Conservation (phyloP, 2,888 invertebrate species). For the Machimus atricapillus region DNA sequence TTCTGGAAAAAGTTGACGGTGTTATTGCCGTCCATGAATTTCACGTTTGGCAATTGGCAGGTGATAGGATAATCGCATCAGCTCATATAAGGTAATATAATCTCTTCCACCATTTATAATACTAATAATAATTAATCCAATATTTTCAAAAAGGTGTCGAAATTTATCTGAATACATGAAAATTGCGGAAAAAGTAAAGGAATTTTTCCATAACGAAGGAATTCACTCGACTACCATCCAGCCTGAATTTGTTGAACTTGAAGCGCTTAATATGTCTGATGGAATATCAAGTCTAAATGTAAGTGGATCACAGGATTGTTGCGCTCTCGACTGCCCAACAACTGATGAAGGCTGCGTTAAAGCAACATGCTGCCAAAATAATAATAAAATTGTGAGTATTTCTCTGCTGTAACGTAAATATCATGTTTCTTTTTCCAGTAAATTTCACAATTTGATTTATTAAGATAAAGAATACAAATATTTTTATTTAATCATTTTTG, state of each 20-base stretch:
- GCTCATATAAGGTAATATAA: constrained; percentile 85
- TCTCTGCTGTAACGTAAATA: neutral
- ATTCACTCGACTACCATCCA: constrained; percentile 99
- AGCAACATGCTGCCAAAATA: constrained; percentile 79
- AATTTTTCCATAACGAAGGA: constrained; percentile 97
- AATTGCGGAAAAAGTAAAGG: constrained; percentile 94
- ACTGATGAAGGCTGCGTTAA: constrained; percentile 82
- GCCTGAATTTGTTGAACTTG: constrained; percentile 93
- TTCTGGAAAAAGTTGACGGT: constrained; percentile 90
- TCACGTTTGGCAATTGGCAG: constrained; percentile 98
- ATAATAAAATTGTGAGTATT: constrained; percentile 58
- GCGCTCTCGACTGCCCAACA: constrained; percentile 87
- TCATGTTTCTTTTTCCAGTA: neutral
- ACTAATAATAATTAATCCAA: neutral
- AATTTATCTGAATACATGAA: constrained; percentile 97
- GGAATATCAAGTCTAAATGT: constrained; percentile 63
- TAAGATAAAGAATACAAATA: neutral
- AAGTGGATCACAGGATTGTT: constrained; percentile 68
- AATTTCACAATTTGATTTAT: neutral
- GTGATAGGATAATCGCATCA: constrained; percentile 95
- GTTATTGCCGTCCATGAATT: constrained; percentile 97
- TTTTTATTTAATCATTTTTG: neutral
- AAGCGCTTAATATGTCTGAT: constrained; percentile 62
- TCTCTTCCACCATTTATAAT: neutral
- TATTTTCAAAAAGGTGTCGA: constrained; percentile 71